Evolutionary conservation across 2,797 vertebrate species (phyloP).

Genomic region (Arrhamphus sclerolepis): DNA sequence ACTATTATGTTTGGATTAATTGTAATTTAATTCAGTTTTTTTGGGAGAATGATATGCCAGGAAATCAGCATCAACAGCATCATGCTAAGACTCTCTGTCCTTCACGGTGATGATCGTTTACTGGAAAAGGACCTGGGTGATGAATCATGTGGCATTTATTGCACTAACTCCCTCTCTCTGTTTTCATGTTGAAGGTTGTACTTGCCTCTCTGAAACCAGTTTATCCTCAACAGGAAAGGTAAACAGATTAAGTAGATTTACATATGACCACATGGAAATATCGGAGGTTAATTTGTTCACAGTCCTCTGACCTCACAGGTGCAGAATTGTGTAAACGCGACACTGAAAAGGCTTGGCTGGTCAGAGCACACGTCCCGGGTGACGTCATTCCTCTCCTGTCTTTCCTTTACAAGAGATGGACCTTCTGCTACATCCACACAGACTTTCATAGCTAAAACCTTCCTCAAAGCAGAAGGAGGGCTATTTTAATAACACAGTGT

Average conservation of each 20-base stretch:
- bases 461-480: not conserved
- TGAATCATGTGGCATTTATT: constrained; percentile 9
- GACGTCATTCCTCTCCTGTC: not conserved
- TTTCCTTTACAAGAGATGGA: not conserved
- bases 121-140: constrained; percentile 17
- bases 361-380: not conserved
- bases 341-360: not conserved
- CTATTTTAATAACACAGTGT: too few relatives aligned
- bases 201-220: constrained; percentile 1
- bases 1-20: too few relatives aligned
- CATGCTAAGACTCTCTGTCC: not conserved
- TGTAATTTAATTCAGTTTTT: too few relatives aligned
- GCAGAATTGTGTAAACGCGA: constrained; percentile 2
- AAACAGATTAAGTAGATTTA: constrained; percentile 8
- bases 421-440: too few relatives aligned
- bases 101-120: constrained; percentile 2
- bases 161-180: not conserved
- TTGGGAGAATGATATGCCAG: constrained; percentile 7
- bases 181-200: not conserved
- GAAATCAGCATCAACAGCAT: not conserved
- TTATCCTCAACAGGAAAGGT: not conserved
- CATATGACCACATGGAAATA: constrained; percentile 3
- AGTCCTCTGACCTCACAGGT: constrained; percentile 11
- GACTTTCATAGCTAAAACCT: not conserved
- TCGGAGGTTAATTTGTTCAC: not conserved